A percentile compares a stretch with the other conserved stretches of the same genome.
phyloP scores from a whole-genome alignment of 2,888 invertebrate genomes.

The Nemotelus pantherinus region DNA sequence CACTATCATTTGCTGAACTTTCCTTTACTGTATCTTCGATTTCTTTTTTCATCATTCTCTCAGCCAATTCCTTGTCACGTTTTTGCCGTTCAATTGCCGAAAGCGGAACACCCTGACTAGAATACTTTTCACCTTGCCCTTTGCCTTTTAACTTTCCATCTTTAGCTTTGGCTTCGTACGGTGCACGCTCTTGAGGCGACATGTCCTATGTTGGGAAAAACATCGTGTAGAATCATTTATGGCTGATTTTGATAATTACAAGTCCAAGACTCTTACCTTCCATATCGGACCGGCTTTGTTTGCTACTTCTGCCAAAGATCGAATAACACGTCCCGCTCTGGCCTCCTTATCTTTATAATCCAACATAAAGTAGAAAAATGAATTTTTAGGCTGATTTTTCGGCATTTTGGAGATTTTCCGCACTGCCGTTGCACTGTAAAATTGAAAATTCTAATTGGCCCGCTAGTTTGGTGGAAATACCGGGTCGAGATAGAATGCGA shows the following conservation, averaged over 20 bases:
- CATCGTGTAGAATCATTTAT: not conserved
- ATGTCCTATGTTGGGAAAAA: constrained; percentile 16
- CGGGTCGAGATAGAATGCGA: too few species aligned
- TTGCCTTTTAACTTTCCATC: constrained; percentile 3
- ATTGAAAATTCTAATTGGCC: too few species aligned
- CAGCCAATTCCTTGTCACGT: constrained; percentile 51
- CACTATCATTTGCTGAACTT: constrained; percentile 32
- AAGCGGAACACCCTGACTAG: constrained; percentile 56
- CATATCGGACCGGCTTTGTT: constrained; percentile 15
- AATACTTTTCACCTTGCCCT: constrained; percentile 53
- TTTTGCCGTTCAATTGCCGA: constrained; percentile 54
- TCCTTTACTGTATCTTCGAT: constrained; percentile 56
- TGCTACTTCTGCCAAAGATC: constrained; percentile 14
- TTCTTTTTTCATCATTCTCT: constrained; percentile 56
- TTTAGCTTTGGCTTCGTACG: constrained; percentile 27
- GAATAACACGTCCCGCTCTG: constrained; percentile 8
- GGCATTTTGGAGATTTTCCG: constrained; percentile 18
- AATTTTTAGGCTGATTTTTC: constrained; percentile 24
- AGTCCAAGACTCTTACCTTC: constrained; percentile 14
- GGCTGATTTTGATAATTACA: not conserved
- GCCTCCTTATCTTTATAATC: constrained; percentile 21
- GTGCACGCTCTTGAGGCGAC: constrained; percentile 18
- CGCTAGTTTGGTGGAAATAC: too few species aligned
- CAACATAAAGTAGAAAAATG: constrained; percentile 40
- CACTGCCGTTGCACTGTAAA: too few species aligned